These are phyloP conservation scores for Tiphia femorata DNA, from an alignment of 2,888 invertebrate species.

Conservation along the genomic window DNA sequence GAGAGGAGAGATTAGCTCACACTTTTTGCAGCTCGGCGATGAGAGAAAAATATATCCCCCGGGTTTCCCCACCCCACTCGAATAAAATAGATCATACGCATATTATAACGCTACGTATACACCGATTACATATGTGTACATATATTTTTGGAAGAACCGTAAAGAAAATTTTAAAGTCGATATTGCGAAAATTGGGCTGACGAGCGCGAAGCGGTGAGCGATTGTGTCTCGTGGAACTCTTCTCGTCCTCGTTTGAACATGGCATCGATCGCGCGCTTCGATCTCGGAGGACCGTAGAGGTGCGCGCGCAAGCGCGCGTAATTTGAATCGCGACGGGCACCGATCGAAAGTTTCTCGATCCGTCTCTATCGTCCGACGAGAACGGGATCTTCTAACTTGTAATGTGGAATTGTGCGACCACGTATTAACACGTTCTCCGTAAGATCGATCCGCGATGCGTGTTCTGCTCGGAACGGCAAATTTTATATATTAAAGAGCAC, in stretches of 20 bases:
- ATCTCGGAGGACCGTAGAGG: too few species aligned
- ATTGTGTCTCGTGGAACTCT: too few species aligned
- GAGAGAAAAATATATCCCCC: constrained; percentile 22
- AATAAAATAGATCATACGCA: constrained; percentile 41
- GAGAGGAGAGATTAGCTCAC: constrained; percentile 10
- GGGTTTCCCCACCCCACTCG: constrained; percentile 14
- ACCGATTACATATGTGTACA: constrained; percentile 58
- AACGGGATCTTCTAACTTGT: background rate
- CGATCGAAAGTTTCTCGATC: constrained; percentile 10
- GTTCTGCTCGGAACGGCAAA: background rate
- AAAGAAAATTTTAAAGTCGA: constrained; percentile 47
- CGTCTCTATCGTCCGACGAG: background rate
- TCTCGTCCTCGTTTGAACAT: too few species aligned
- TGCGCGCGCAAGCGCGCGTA: background rate
- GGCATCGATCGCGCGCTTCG: too few species aligned
- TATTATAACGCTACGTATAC: constrained; percentile 50
- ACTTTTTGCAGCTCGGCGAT: constrained; percentile 42
- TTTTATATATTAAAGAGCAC: too few species aligned
- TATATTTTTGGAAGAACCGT: constrained; percentile 60
- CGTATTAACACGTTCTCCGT: too few species aligned
- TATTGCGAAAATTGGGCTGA: constrained; percentile 43
- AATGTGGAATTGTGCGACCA: too few species aligned
- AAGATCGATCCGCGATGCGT: constrained; percentile 1
- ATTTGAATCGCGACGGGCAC: constrained; percentile 2
- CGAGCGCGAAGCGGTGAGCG: constrained; percentile 34